Percentiles rank a stretch among this genome's conserved stretches.
phyloP scores from a whole-genome alignment of 2,888 invertebrate genomes.

The Diploptera punctata region DNA sequence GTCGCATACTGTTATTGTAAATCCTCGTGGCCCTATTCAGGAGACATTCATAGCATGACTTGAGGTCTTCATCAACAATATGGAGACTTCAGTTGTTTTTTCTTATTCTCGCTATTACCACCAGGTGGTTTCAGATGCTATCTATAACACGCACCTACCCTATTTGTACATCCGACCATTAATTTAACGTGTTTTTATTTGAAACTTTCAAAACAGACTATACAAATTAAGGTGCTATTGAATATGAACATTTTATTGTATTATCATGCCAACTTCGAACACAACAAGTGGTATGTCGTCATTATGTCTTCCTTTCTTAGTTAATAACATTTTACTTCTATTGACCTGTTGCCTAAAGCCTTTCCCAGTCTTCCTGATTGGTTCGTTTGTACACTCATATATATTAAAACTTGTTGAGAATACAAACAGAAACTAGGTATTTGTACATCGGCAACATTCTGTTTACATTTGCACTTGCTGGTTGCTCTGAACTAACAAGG shows the following conservation, averaged over 20 bases:
- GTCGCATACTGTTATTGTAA: constrained; percentile 35
- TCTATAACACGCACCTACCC: constrained; percentile 12
- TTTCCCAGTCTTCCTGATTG: no score
- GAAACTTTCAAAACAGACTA: constrained; percentile 20
- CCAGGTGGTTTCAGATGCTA: constrained; percentile 10
- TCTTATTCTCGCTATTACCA: neutral
- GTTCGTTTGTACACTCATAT: no score
- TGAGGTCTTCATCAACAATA: constrained; percentile 34
- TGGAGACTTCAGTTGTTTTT: constrained; percentile 10
- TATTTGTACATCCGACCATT: constrained; percentile 6
- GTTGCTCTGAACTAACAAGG: no score
- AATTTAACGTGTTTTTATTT: constrained; percentile 7
- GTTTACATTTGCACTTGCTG: no score
- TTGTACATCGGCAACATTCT: no score
- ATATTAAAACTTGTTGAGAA: no score
- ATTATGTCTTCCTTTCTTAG: no score
- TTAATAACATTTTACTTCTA: no score
- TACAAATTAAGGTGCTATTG: constrained; percentile 20
- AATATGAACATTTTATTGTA: neutral
- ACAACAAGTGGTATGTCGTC: neutral
- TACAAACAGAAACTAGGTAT: no score
- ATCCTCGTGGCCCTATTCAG: constrained; percentile 24
- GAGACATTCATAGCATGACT: constrained; percentile 27
- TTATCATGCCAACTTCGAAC: neutral
- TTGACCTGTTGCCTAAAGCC: no score